A percentile compares a stretch with the other conserved stretches of the same genome.
These are phyloP conservation scores for Cyclophora albipunctata DNA, from an alignment of 2,888 invertebrate species.

Conservation along the genomic window DNA sequence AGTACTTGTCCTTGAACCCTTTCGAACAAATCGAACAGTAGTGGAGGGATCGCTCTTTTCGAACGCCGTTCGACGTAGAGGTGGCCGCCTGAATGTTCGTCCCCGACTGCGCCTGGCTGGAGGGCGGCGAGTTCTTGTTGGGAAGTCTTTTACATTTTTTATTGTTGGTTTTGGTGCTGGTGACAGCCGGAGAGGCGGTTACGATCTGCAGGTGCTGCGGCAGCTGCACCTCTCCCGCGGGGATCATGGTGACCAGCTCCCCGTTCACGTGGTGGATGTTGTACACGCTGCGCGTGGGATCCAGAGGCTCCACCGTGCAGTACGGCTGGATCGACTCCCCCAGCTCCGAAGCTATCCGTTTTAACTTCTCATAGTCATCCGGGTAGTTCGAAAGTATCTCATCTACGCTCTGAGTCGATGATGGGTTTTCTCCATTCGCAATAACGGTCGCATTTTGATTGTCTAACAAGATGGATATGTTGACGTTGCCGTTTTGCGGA, in stretches of 20 bases:
- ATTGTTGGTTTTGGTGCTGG: slow-evolving; percentile 76
- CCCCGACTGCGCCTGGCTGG: slow-evolving; percentile 48
- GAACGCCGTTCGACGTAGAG: slow-evolving; percentile 81
- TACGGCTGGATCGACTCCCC: slow-evolving; percentile 84
- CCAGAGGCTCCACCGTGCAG: slow-evolving; percentile 75
- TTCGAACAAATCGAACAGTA: slow-evolving; percentile 95
- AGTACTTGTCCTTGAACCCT: slow-evolving; percentile 96
- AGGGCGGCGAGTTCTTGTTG: slow-evolving; percentile 66
- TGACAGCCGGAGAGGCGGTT: slow-evolving; percentile 76
- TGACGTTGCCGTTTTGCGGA: slow-evolving; percentile 57
- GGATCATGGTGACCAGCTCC: slow-evolving; percentile 66
- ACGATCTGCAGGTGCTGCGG: slow-evolving; percentile 73
- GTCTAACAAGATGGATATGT: slow-evolving; percentile 68
- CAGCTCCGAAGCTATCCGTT: slow-evolving; percentile 88
- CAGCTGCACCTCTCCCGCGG: slow-evolving; percentile 59
- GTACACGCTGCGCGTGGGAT: slow-evolving; percentile 71
- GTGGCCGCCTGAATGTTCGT: slow-evolving; percentile 70
- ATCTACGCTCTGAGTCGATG: slow-evolving; percentile 79
- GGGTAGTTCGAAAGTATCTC: slow-evolving; percentile 81
- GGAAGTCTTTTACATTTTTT: slow-evolving; percentile 84
- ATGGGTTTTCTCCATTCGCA: slow-evolving; percentile 68
- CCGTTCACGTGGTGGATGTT: slow-evolving; percentile 70
- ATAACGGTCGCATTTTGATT: slow-evolving; percentile 59
- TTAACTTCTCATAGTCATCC: slow-evolving; percentile 89
- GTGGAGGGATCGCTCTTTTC: slow-evolving; percentile 91